Evolutionary conservation across 2,888 invertebrate species (phyloP).

Genomic region (Rhogogaster chlorosoma): DNA sequence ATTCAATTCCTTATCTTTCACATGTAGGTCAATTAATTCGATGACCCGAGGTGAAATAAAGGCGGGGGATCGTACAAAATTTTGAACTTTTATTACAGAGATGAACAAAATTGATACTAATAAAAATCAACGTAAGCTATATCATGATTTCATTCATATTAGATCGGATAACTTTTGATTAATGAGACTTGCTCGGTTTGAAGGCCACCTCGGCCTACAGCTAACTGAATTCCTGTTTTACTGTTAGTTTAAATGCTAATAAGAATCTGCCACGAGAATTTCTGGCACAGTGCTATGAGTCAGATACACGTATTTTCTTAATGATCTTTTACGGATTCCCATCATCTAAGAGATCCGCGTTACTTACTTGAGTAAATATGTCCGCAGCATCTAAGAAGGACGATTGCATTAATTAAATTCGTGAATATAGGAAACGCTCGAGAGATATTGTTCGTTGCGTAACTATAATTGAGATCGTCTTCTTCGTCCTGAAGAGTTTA

Average conservation of each 20-base stretch:
- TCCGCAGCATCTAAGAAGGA: neutral
- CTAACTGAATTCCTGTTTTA: neutral
- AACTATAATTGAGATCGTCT: neutral
- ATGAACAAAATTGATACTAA: neutral
- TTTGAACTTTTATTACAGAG: neutral
- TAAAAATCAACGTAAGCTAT: neutral
- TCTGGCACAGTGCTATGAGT: neutral
- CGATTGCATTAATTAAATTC: neutral
- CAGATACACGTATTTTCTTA: neutral
- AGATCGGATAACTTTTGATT: neutral
- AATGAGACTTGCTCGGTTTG: neutral
- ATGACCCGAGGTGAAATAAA: neutral
- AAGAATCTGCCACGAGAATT: neutral
- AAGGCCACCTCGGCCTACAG: neutral
- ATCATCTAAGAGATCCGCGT: neutral
- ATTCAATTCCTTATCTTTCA: neutral
- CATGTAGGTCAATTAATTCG: neutral
- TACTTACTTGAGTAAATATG: too few relatives aligned
- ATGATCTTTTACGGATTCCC: neutral
- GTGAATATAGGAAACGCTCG: neutral
- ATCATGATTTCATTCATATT: neutral
- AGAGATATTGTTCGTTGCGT: neutral
- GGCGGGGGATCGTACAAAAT: neutral
- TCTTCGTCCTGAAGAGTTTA: neutral
- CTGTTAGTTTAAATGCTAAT: conserved; percentile 38